Conservation (phyloP, 2,113 vertebrate species). For the Gymnorhina tibicen region DNA sequence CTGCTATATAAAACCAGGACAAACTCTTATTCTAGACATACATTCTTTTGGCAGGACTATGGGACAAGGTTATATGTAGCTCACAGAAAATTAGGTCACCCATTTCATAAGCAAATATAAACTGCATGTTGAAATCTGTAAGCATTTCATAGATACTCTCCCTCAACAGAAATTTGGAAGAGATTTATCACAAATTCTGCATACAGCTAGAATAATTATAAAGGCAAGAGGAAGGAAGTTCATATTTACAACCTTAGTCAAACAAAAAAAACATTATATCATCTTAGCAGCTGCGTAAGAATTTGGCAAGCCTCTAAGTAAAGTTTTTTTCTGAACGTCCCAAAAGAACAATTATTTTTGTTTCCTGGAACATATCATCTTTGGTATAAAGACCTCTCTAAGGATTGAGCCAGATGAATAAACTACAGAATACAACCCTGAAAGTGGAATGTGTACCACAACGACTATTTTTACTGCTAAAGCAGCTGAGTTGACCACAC, state of each 20-base stretch:
- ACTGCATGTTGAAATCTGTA: neutral
- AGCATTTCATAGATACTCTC: neutral
- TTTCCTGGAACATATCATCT: conserved; percentile 45
- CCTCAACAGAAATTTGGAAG: neutral
- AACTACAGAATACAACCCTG: neutral
- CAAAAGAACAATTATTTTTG: conserved; percentile 62
- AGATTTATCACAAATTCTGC: neutral
- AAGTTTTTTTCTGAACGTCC: conserved; percentile 25
- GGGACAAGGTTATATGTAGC: neutral
- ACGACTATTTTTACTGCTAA: conserved; percentile 11
- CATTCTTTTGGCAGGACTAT: neutral
- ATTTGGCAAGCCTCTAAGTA: conserved; percentile 28
- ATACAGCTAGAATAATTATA: neutral
- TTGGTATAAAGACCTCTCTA: conserved; percentile 11
- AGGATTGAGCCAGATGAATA: conserved; percentile 1
- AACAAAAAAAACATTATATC: conserved; percentile 49
- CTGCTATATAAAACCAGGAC: neutral
- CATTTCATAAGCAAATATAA: conserved; percentile 9
- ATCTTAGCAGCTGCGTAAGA: conserved; percentile 62
- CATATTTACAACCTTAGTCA: conserved; percentile 3
- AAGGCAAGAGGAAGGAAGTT: conserved; percentile 62
- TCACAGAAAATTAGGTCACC: conserved; percentile 41
- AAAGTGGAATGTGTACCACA: neutral
- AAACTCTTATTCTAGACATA: neutral
- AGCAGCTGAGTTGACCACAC: neutral